Percentiles rank a stretch among this genome's conserved stretches.
Evolutionary conservation across 2,888 invertebrate genomes (phyloP).

Genomic region (Athalia circularis): DNA sequence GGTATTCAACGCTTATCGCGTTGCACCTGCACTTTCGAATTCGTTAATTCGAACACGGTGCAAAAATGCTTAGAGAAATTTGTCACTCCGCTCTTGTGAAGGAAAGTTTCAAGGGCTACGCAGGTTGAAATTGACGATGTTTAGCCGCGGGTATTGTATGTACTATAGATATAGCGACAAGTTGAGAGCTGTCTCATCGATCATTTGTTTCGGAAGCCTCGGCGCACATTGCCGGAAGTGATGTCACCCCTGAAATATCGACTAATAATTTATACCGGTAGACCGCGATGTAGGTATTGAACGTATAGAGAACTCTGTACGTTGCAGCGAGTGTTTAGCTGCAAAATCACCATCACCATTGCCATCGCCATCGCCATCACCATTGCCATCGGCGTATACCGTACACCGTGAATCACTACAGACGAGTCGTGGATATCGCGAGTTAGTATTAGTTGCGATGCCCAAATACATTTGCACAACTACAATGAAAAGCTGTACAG

Average conservation of each 20-base stretch:
- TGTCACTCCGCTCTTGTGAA: not conserved
- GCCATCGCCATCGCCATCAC: no score
- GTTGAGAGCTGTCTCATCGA: conserved; percentile 58
- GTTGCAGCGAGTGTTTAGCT: not conserved
- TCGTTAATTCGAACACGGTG: no score
- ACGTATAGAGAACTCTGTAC: not conserved
- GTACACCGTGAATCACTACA: no score
- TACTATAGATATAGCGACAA: conserved; percentile 1
- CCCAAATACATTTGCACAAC: no score
- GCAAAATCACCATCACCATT: no score
- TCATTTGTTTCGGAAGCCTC: conserved; percentile 69
- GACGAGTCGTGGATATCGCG: no score
- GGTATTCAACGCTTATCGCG: no score
- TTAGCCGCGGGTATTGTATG: not conserved
- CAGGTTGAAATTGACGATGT: not conserved
- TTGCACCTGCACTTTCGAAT: no score
- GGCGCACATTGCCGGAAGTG: conserved; percentile 73
- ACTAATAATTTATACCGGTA: conserved; percentile 72
- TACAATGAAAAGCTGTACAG: no score
- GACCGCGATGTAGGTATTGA: conserved; percentile 53
- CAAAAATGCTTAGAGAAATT: no score
- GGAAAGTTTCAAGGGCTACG: not conserved
- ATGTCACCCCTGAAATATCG: conserved; percentile 72
- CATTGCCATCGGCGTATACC: no score
- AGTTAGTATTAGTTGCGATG: no score